These are phyloP conservation scores for Pipistrellus kuhlii DNA, from an alignment of 2,797 vertebrate species.

Conservation along the genomic window DNA sequence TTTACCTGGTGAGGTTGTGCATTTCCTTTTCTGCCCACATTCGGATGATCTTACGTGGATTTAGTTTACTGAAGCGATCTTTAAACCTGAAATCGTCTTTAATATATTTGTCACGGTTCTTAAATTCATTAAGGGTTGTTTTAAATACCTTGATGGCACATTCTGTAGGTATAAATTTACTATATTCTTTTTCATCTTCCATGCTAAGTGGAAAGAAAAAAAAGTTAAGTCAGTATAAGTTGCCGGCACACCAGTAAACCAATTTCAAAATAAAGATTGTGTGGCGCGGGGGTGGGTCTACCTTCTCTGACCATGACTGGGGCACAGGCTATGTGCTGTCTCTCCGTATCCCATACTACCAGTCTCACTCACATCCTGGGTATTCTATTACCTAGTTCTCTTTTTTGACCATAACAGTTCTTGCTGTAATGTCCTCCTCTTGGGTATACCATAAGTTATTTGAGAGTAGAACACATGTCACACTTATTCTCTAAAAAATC, in stretches of 20 bases:
- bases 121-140: conserved; percentile 98
- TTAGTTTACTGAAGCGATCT: conserved; percentile 98
- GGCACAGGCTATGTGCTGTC: background rate
- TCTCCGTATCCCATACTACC: background rate
- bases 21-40: conserved; percentile 99
- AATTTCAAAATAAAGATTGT: conserved; percentile 48
- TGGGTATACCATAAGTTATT: background rate
- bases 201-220: conserved; percentile 66
- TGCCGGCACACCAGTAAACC: background rate
- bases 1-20: conserved; percentile 96
- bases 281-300: background rate
- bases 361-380: background rate
- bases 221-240: conserved; percentile 27
- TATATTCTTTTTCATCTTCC: conserved; percentile 86
- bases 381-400: background rate
- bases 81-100: conserved; percentile 99
- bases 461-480: background rate
- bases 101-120: conserved; percentile 98
- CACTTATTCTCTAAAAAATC: conserved; percentile 5
- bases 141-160: conserved; percentile 99
- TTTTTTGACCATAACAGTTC: background rate
- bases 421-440: background rate
- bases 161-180: conserved; percentile 92
- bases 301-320: background rate
- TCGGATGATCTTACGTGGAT: conserved; percentile 97